A percentile compares a stretch with the other conserved stretches of the same genome.
These are phyloP conservation scores for Cotesia vestalis DNA, from an alignment of 1,140 invertebrate species.

Conservation along the genomic window DNA sequence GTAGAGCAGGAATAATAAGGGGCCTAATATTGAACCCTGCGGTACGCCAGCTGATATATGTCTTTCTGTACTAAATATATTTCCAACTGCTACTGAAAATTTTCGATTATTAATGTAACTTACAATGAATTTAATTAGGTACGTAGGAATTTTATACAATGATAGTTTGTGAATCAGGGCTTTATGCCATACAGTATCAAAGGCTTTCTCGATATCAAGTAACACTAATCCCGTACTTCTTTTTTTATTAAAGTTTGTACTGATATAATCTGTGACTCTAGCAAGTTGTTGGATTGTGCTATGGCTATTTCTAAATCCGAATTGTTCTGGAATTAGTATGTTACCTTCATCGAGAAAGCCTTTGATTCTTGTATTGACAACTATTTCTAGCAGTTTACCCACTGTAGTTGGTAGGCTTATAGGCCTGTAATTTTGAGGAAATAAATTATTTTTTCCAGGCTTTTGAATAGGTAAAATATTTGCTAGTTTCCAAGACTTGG, in stretches of 20 bases:
- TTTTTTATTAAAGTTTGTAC: slow-evolving; percentile 38
- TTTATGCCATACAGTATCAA: slow-evolving; percentile 51
- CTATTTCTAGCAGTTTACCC: slow-evolving; percentile 52
- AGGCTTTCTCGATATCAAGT: slow-evolving; percentile 53
- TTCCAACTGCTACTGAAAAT: slow-evolving; percentile 38
- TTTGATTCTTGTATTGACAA: slow-evolving; percentile 45
- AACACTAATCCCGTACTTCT: slow-evolving; percentile 42
- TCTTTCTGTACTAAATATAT: slow-evolving; percentile 29
- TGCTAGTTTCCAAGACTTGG: slow-evolving; percentile 45
- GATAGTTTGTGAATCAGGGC: slow-evolving; percentile 50
- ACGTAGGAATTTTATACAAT: slow-evolving; percentile 35
- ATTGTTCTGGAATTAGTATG: slow-evolving; percentile 45
- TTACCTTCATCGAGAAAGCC: slow-evolving; percentile 23
- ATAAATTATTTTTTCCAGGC: slow-evolving; percentile 50
- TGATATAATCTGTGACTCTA: slow-evolving; percentile 46
- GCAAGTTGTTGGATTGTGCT: slow-evolving; percentile 49
- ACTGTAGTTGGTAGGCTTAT: slow-evolving; percentile 51
- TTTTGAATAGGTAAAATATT: slow-evolving; percentile 42
- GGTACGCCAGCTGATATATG: slow-evolving; percentile 43
- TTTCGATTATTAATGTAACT: slow-evolving; percentile 41
- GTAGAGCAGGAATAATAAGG: slow-evolving; percentile 33
- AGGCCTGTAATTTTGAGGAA: slow-evolving; percentile 49
- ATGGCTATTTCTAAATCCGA: slow-evolving; percentile 47
- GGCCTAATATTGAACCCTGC: slow-evolving; percentile 43
- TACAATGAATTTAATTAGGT: slow-evolving; percentile 40